Conservation (phyloP, 2,888 invertebrate genomes). For the Melieria crassipennis region DNA sequence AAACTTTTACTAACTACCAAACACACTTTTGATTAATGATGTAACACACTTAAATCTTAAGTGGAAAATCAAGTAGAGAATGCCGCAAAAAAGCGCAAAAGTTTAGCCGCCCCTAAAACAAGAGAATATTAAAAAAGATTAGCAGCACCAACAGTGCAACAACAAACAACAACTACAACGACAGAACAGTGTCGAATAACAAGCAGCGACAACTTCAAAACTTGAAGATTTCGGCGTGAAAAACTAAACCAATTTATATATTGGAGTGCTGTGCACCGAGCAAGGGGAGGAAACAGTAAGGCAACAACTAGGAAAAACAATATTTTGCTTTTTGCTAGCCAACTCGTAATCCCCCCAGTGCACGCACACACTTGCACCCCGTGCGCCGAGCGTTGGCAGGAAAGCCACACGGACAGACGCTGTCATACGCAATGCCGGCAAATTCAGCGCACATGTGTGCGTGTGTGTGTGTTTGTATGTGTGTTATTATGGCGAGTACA, state of each 20-base stretch:
- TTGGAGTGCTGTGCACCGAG: slow-evolving; percentile 1
- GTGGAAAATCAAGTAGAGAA: slow-evolving; percentile 37
- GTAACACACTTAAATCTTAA: slow-evolving; percentile 37
- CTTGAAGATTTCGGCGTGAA: slow-evolving; percentile 17
- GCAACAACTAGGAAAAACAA: background rate
- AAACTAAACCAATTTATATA: slow-evolving; percentile 35
- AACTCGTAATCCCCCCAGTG: too few relatives aligned
- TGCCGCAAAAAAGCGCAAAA: slow-evolving; percentile 10
- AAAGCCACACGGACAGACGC: background rate
- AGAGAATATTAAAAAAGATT: background rate
- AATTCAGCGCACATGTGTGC: background rate
- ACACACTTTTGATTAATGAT: slow-evolving; percentile 38
- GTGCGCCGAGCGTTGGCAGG: too few relatives aligned
- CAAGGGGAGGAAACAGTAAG: background rate
- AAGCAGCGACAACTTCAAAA: slow-evolving; percentile 8
- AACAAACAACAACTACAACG: background rate
- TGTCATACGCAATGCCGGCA: background rate
- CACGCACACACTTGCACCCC: too few relatives aligned
- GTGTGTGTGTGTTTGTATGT: background rate
- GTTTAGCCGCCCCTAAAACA: slow-evolving; percentile 12
- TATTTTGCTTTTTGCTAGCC: too few relatives aligned
- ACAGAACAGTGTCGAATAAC: background rate
- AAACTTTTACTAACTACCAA: background rate
- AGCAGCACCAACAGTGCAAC: background rate
- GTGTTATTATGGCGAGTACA: background rate